Conservation (phyloP, 2,888 invertebrate genomes). For the Cosmia pyralina region DNA sequence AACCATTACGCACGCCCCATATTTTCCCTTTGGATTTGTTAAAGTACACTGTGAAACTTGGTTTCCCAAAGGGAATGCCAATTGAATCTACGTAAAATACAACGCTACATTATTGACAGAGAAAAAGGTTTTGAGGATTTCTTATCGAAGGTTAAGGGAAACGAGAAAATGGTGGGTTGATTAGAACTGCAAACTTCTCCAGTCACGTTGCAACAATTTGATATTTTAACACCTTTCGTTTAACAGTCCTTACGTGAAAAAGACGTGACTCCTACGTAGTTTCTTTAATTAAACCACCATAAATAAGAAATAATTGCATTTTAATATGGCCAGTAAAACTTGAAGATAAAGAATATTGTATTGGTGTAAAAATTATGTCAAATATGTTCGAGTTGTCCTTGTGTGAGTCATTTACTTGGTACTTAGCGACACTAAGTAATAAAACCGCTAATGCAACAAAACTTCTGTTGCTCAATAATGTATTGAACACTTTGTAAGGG, state of each 20-base stretch:
- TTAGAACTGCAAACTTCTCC: neutral
- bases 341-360: constrained; percentile 46
- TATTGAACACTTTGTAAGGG: constrained; percentile 42
- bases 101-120: neutral
- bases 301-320: constrained; percentile 24
- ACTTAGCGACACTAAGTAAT: constrained; percentile 51
- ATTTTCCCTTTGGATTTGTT: constrained; percentile 23
- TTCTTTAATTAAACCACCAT: constrained; percentile 17
- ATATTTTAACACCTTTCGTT: constrained; percentile 18
- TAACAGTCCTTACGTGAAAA: neutral
- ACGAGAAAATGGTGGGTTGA: neutral
- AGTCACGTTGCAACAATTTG: constrained; percentile 6
- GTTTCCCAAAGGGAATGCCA: constrained; percentile 1
- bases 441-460: constrained; percentile 51
- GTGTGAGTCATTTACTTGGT: constrained; percentile 55
- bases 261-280: constrained; percentile 47
- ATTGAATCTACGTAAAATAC: neutral
- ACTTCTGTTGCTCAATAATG: constrained; percentile 55
- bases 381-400: constrained; percentile 55
- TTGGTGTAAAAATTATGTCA: constrained; percentile 52
- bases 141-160: neutral
- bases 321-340: constrained; percentile 30
- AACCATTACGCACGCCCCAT: constrained; percentile 27
- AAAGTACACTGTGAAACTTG: constrained; percentile 3
- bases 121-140: neutral